These are phyloP conservation scores for Odontomachus brunneus DNA, from an alignment of 1,140 invertebrate species.

Conservation along the genomic window DNA sequence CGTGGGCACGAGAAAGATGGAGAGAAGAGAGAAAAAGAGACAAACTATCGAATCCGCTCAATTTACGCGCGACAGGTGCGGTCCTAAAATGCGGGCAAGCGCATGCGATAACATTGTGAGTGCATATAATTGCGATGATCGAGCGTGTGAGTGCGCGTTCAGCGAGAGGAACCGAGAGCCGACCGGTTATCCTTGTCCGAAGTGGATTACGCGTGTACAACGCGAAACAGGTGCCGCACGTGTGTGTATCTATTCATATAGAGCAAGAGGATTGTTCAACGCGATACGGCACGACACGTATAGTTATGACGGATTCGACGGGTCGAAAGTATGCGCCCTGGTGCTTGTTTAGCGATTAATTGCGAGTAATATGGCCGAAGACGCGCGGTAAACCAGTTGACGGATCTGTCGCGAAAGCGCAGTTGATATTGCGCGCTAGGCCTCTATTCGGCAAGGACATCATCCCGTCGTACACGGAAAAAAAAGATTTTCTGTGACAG, in stretches of 20 bases:
- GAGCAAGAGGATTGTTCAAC: neutral
- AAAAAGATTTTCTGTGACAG: too few species aligned
- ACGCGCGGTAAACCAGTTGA: neutral
- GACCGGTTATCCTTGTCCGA: slow-evolving; percentile 16
- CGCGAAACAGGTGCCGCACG: slow-evolving; percentile 32
- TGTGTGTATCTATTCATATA: neutral
- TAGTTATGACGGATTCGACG: slow-evolving; percentile 20
- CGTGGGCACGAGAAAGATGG: neutral
- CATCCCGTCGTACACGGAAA: too few species aligned
- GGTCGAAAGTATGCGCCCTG: slow-evolving; percentile 15
- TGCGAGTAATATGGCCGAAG: neutral
- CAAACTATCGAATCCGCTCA: neutral
- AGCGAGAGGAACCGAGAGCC: slow-evolving; percentile 6
- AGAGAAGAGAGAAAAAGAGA: neutral
- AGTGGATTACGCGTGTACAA: slow-evolving; percentile 57
- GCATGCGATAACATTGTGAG: slow-evolving; percentile 30
- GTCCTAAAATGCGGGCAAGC: slow-evolving; percentile 14
- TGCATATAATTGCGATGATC: slow-evolving; percentile 55
- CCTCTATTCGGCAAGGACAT: too few species aligned
- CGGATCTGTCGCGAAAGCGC: neutral
- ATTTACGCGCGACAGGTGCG: slow-evolving; percentile 29
- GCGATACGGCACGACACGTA: neutral
- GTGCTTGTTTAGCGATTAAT: slow-evolving; percentile 13
- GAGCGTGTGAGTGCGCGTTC: slow-evolving; percentile 19
- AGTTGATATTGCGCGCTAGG: neutral